phyloP scores from a whole-genome alignment of 2,888 invertebrate species.

The Spicauda simplicius region DNA sequence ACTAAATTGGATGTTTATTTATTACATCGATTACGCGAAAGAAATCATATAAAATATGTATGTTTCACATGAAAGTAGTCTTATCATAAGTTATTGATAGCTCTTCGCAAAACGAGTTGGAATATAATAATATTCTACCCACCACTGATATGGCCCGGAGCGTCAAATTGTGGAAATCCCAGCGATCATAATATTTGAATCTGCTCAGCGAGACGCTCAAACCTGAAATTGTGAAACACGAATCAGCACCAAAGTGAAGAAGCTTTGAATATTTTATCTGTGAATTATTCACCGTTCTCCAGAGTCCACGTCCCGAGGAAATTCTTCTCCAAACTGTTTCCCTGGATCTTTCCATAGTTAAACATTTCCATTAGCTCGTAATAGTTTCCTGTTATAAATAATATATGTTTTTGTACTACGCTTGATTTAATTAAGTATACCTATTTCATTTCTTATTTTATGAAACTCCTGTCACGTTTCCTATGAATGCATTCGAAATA shows the following conservation, averaged over 20 bases:
- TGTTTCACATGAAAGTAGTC: neutral
- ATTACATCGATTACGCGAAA: too few species aligned
- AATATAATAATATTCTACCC: constrained; percentile 40
- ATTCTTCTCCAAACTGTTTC: constrained; percentile 60
- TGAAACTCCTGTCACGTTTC: too few species aligned
- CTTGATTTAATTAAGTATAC: too few species aligned
- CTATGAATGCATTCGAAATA: too few species aligned
- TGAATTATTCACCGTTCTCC: constrained; percentile 50
- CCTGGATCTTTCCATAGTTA: constrained; percentile 73
- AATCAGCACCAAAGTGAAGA: constrained; percentile 37
- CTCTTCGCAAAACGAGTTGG: neutral
- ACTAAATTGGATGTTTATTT: too few species aligned
- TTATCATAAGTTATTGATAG: constrained; percentile 14
- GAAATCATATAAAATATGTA: too few species aligned
- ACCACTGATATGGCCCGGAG: constrained; percentile 72
- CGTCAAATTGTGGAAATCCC: constrained; percentile 75
- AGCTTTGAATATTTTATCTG: constrained; percentile 40
- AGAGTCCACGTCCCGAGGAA: constrained; percentile 58
- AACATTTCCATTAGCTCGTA: constrained; percentile 62
- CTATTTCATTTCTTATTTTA: too few species aligned
- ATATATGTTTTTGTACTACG: too few species aligned
- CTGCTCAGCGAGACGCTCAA: constrained; percentile 52
- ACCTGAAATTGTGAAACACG: constrained; percentile 54
- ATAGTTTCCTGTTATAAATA: constrained; percentile 46
- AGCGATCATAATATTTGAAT: constrained; percentile 73